Base-by-base conservation (phyloP, 2,797 vertebrate genomes). In the Lindbergichthys nudifrons region DNA sequence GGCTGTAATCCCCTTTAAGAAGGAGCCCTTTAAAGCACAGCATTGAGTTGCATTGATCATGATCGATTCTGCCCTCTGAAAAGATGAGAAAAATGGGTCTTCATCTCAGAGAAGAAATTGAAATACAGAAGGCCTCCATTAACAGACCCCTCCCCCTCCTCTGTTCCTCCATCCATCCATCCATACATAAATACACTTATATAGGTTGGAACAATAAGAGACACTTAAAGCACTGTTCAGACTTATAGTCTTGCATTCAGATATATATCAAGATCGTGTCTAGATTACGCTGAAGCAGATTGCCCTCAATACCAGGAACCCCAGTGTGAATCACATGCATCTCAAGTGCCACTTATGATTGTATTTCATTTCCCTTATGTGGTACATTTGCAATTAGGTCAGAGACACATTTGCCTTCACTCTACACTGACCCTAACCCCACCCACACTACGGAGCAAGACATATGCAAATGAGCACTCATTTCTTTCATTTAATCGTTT, bases 71-170 rank as follows among this genome's bases (percentile, higher is more conserved):
- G 51, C 58, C 54, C 64, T 65, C 65, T 80, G 53, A 70, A 70
- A 77, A 79, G 74, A 87, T 78, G 32, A 81, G 80, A 76, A 73
- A 18, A 79, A 73, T 13, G 12, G 13, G 16, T 43, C 21, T 7
- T 70, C 45, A 65, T 72, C 79, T 82, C 42, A 73, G 21, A 54
- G 23, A 70, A 48, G 43, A 66, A 70, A 58, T 23, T 21, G 58
- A 71, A 56, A 77, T 15, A 32, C 32, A 32, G 32, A 32, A 56
- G 73, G 53, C 36, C 4, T 57, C 45, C 61, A 52, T 70, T 77
- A 70, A 23, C 47, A 43, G 21, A 43, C 26, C 32, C 39, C 26
- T 59, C 32, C 36, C 7, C 16, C 21, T 54, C 10, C 4, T 39
- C 43, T 72, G 50, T 59, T 62, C 56, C 32, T 36, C 32, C 32